These are phyloP conservation scores for Chironomus riparius DNA, from an alignment of 2,888 invertebrate species.

Conservation along the genomic window DNA sequence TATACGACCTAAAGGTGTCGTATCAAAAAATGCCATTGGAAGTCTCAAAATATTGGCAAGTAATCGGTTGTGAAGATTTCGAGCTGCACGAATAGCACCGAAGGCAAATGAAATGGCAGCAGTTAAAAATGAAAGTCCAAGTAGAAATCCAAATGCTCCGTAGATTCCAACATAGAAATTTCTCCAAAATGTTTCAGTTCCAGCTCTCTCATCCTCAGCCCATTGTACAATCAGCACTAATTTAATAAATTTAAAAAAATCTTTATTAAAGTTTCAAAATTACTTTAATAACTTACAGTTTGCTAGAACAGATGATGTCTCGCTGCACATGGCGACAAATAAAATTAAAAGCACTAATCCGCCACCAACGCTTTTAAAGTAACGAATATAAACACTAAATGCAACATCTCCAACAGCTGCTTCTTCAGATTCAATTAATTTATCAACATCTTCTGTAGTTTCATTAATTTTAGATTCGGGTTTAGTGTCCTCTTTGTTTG, in stretches of 20 bases:
- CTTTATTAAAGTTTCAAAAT: background rate
- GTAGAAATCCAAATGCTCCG: conserved; percentile 37
- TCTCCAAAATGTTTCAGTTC: conserved; percentile 42
- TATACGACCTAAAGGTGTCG: conserved; percentile 51
- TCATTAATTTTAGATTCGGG: conserved; percentile 10
- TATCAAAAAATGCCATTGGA: conserved; percentile 52
- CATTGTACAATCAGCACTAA: conserved; percentile 67
- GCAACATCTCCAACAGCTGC: conserved; percentile 39
- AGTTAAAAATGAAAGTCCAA: background rate
- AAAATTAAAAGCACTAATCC: background rate
- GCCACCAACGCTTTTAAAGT: conserved; percentile 28
- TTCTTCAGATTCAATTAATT: conserved; percentile 45
- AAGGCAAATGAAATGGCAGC: conserved; percentile 46
- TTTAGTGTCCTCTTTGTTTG: conserved; percentile 28
- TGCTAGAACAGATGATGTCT: conserved; percentile 15
- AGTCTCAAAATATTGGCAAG: conserved; percentile 45
- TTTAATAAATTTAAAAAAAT: background rate
- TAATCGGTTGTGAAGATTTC: conserved; percentile 41
- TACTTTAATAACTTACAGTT: conserved; percentile 21
- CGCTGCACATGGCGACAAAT: conserved; percentile 4
- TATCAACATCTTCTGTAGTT: conserved; percentile 32
- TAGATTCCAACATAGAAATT: conserved; percentile 39
- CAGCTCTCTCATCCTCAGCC: conserved; percentile 60
- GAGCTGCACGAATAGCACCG: conserved; percentile 44
- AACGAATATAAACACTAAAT: conserved; percentile 26